Evolutionary conservation across 2,113 vertebrate genomes (phyloP), one percentile per base, ranked within the genome.

Genomic region (Thymallus thymallus): DNA sequence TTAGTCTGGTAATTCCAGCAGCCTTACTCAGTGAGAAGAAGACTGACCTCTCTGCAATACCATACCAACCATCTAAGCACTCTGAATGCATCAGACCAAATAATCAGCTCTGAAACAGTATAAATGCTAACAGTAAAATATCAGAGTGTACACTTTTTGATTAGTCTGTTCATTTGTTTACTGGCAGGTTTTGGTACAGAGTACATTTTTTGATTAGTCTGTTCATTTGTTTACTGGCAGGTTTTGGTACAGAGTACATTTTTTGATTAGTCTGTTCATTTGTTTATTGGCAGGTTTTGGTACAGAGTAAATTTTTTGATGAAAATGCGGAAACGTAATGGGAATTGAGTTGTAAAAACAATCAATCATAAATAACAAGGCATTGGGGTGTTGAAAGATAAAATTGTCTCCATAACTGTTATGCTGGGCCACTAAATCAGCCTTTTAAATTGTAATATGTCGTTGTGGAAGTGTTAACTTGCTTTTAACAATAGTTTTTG

Each of bases 181-280:
- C 71, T 81, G 71, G 73, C 60, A 75, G 46, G 46, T 82, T 84
- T 32, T 68, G 23, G 77, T 29, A 67, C 2, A 18, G 73, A 80
- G 80, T 81, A 82, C 74, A 79, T 87, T 82, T 83, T 78, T 86
- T 88, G 86, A 82, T n/a, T 79, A 81, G 66, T 14, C 56, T 48
- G 66, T 77, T 76, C 18, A 23, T 55, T 22, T 76, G 46, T 71
- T 66, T 74, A 79, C 71, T 81, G 71, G 73, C 60, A 75, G 46
- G 46, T 82, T 84, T 32, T 68, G 23, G 77, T 29, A 67, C 2
- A 18, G 73, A 80, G 80, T 81, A 82, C n/a, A n/a, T n/a, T 68
- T 81, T 89, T 86, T 76, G 79, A 84, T 85, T 79, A 81, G 66
- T 14, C 56, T 48, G 66, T 77, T 76, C 18, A 23, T 55, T 22